phyloP scores from a whole-genome alignment of 2,113 vertebrate genomes.

The Corythornis vintsioides region DNA sequence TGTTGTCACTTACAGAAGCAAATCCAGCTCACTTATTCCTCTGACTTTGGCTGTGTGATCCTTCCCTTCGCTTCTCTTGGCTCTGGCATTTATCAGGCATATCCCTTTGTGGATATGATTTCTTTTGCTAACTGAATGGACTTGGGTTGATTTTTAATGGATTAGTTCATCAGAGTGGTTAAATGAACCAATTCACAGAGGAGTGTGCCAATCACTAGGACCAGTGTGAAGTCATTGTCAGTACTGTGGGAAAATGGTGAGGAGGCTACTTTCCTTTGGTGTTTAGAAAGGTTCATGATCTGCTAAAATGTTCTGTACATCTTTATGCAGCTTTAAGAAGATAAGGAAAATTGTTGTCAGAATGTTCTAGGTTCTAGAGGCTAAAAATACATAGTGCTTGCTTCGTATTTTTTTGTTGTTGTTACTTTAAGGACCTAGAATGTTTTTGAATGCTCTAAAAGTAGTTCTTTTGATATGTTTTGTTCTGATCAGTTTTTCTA shows the following conservation, averaged over 20 bases:
- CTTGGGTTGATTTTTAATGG: neutral
- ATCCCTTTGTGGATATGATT: neutral
- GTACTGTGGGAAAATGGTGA: neutral
- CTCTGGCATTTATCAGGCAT: neutral
- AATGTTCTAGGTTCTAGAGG: neutral
- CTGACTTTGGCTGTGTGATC: neutral
- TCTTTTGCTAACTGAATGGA: neutral
- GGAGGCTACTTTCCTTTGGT: neutral
- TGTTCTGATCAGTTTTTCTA: neutral
- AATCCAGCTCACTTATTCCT: neutral
- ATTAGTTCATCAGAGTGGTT: neutral
- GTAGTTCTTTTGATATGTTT: neutral
- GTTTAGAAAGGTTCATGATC: neutral
- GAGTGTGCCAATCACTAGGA: neutral
- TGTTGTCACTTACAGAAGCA: slow-evolving; percentile 5
- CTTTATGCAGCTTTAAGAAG: neutral
- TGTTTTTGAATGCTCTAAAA: neutral
- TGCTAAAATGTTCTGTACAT: neutral
- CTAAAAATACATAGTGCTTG: neutral
- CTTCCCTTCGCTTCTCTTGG: neutral
- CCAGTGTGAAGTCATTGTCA: neutral
- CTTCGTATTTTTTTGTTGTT: neutral
- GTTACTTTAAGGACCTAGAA: neutral
- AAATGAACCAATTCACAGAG: neutral
- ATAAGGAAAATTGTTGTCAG: neutral